Percentiles rank a stretch among this genome's conserved stretches.
These are phyloP conservation scores for Blastobasis lacticolella DNA, from an alignment of 2,888 invertebrate species.

Conservation along the genomic window DNA sequence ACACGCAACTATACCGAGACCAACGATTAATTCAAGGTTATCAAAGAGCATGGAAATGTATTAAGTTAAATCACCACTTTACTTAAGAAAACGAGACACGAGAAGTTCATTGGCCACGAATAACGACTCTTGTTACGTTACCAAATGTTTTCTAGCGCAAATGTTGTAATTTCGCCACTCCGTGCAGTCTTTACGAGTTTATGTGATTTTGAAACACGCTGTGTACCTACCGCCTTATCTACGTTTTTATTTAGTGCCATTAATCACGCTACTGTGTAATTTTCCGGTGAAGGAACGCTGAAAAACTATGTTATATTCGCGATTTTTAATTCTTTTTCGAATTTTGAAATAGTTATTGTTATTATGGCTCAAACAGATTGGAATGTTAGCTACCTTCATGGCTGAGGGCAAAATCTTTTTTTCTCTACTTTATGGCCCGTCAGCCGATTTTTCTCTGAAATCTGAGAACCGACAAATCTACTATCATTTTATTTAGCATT, in stretches of 20 bases:
- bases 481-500: no score
- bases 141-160: neutral
- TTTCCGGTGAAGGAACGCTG: no score
- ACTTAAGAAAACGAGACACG: neutral
- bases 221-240: neutral
- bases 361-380: no score
- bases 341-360: no score
- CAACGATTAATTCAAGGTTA: neutral
- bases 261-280: slow-evolving; percentile 25
- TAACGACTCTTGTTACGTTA: neutral
- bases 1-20: neutral
- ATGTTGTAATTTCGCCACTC: slow-evolving; percentile 2
- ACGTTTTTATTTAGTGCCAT: slow-evolving; percentile 17
- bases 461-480: no score
- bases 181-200: neutral
- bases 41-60: neutral
- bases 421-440: no score
- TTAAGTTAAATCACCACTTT: neutral
- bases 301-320: no score
- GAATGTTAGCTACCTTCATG: no score
- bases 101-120: slow-evolving; percentile 4
- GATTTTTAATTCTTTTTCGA: no score
- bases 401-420: no score
- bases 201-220: neutral
- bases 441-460: no score